A percentile compares a stretch with the other conserved stretches of the same genome.
phyloP scores from a whole-genome alignment of 2,888 invertebrate genomes.

The Cryptocephalus primarius region DNA sequence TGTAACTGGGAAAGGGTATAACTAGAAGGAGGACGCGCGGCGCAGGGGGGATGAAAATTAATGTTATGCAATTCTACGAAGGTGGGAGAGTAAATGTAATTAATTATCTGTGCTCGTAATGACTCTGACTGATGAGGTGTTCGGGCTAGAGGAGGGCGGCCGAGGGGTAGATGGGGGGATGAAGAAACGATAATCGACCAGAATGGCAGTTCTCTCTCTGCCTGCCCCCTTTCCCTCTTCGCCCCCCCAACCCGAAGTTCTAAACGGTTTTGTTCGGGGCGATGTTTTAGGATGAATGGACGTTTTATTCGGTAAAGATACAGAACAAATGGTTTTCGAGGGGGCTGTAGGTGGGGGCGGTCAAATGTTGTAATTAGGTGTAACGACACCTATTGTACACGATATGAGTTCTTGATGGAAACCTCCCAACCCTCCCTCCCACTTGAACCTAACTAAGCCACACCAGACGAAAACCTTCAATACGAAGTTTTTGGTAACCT shows the following conservation, averaged over 20 bases:
- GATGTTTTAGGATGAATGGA: background rate
- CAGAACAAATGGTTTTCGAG: too few relatives aligned
- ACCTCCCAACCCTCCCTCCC: too few relatives aligned
- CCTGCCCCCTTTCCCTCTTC: background rate
- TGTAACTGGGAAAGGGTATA: constrained; percentile 21
- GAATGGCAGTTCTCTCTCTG: constrained; percentile 16
- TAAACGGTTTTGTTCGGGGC: background rate
- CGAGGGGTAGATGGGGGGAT: constrained; percentile 17
- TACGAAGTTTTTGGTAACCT: too few relatives aligned
- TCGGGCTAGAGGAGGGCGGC: constrained; percentile 26
- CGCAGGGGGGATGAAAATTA: constrained; percentile 31
- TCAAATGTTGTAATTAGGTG: too few relatives aligned
- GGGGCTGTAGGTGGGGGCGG: too few relatives aligned
- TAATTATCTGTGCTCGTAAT: constrained; percentile 51
- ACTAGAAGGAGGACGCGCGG: constrained; percentile 10
- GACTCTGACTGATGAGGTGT: constrained; percentile 53
- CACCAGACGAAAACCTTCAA: too few relatives aligned
- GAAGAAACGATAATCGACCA: constrained; percentile 30
- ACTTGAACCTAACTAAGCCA: too few relatives aligned
- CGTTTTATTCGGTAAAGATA: background rate
- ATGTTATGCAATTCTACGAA: constrained; percentile 43
- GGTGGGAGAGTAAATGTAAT: constrained; percentile 51
- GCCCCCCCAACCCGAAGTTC: background rate
- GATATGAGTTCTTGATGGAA: too few relatives aligned
- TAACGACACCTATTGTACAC: too few relatives aligned